Evolutionary conservation across 2,797 vertebrate genomes (phyloP).

Genomic region (Ceyx erithaca): DNA sequence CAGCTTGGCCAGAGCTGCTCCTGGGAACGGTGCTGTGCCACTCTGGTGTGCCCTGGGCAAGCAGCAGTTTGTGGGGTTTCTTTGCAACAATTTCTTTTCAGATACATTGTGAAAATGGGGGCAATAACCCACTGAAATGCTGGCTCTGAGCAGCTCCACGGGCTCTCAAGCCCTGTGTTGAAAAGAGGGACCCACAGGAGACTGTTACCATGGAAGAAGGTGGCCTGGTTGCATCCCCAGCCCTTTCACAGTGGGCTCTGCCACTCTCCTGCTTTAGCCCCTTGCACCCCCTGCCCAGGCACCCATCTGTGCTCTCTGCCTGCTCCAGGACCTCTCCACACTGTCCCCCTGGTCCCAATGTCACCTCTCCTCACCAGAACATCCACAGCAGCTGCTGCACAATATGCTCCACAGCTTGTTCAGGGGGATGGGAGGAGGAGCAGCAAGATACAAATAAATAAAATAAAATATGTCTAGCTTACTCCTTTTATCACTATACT

Average conservation of each 20-base stretch:
- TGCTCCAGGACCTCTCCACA: not conserved
- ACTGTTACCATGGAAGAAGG: not conserved
- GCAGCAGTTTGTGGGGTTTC: not conserved
- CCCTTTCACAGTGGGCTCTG: not conserved
- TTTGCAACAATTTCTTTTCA: not conserved
- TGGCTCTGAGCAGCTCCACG: not conserved
- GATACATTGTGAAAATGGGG: not conserved
- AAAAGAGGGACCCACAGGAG: not conserved
- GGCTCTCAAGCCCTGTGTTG: not conserved
- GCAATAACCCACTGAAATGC: not conserved
- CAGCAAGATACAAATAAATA: constrained; percentile 50
- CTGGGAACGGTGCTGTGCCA: not conserved
- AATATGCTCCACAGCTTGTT: constrained; percentile 28
- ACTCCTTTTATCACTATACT: constrained; percentile 67
- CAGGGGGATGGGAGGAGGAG: not conserved
- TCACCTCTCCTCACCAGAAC: not conserved
- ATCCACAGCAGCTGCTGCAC: constrained; percentile 5
- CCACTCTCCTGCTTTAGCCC: not conserved
- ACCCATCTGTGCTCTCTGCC: not conserved
- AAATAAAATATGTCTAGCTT: constrained; percentile 44
- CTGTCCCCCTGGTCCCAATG: rapidly evolving
- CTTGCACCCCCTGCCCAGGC: not conserved
- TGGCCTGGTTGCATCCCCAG: not conserved
- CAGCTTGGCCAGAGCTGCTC: not conserved
- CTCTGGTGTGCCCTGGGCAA: rapidly evolving